phyloP scores from a whole-genome alignment of 2,113 vertebrate genomes.

The Mixornis gularis region DNA sequence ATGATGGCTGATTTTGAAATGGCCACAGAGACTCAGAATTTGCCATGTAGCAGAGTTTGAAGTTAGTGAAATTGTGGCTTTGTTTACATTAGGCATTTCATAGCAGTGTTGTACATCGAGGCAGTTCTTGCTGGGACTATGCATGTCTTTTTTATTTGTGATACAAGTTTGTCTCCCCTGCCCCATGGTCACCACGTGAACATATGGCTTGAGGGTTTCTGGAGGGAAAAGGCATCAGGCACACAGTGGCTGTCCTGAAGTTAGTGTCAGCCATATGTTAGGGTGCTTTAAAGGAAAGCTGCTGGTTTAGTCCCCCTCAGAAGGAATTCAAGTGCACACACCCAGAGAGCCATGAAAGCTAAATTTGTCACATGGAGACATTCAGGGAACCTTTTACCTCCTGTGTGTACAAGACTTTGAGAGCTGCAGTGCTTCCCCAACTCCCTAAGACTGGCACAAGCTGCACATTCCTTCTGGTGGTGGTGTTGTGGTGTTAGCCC shows the following conservation, averaged over 20 bases:
- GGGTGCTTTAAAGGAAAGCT: not conserved
- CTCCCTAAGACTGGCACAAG: too few species aligned
- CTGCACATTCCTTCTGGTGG: not conserved
- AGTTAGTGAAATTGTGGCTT: not conserved
- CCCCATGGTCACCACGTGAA: not conserved
- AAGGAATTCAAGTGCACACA: not conserved
- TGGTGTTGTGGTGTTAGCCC: not conserved
- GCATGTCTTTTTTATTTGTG: not conserved
- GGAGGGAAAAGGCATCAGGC: not conserved
- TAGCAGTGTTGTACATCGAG: not conserved
- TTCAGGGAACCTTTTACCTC: not conserved
- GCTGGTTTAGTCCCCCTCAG: not conserved
- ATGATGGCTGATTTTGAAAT: not conserved
- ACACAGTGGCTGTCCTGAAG: not conserved
- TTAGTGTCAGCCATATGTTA: not conserved
- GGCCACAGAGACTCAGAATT: not conserved
- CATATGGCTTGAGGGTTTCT: not conserved
- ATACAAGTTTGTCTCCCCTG: not conserved
- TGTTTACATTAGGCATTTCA: not conserved
- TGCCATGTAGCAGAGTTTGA: not conserved
- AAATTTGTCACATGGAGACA: fast-evolving
- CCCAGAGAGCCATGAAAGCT: not conserved
- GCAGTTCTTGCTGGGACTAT: not conserved
- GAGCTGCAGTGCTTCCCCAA: not conserved
- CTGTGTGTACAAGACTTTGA: not conserved